These are phyloP conservation scores for Xanthorhoe spadicearia DNA, from an alignment of 2,888 invertebrate genomes.

Conservation along the genomic window DNA sequence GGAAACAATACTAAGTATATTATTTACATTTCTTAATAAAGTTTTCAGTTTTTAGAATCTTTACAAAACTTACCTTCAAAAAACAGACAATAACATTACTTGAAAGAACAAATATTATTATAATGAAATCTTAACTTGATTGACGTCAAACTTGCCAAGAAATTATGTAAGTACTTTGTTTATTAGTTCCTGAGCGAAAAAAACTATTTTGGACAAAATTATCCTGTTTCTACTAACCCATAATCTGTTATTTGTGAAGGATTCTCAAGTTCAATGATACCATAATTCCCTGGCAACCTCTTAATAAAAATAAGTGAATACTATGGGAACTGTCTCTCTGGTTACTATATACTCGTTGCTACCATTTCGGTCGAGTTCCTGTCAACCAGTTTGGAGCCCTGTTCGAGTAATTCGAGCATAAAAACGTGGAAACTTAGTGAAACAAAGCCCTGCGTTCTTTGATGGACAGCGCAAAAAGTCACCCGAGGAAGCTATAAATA, in stretches of 20 bases:
- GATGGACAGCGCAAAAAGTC: constrained; percentile 36
- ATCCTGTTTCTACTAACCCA: too few species aligned
- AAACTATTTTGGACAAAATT: too few species aligned
- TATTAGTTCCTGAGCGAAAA: too few species aligned
- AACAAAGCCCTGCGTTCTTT: constrained; percentile 33
- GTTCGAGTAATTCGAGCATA: constrained; percentile 31
- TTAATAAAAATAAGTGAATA: neutral
- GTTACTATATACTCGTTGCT: constrained; percentile 22
- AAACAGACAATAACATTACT: too few species aligned
- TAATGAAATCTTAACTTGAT: too few species aligned
- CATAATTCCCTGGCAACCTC: neutral
- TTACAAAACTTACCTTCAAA: too few species aligned
- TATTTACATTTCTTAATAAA: too few species aligned
- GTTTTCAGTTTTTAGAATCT: too few species aligned
- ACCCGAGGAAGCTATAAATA: constrained; percentile 36
- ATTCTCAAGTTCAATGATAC: neutral
- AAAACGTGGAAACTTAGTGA: constrained; percentile 38
- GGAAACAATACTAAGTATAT: too few species aligned
- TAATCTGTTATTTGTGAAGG: neutral
- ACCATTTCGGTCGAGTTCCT: constrained; percentile 59
- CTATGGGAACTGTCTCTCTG: constrained; percentile 1
- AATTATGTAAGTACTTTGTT: too few species aligned
- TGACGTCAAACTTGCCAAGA: too few species aligned
- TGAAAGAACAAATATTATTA: too few species aligned
- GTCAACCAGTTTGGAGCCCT: constrained; percentile 52